Evolutionary conservation across 2,113 vertebrate species (phyloP).

Genomic region (Dolichotis patagonum): DNA sequence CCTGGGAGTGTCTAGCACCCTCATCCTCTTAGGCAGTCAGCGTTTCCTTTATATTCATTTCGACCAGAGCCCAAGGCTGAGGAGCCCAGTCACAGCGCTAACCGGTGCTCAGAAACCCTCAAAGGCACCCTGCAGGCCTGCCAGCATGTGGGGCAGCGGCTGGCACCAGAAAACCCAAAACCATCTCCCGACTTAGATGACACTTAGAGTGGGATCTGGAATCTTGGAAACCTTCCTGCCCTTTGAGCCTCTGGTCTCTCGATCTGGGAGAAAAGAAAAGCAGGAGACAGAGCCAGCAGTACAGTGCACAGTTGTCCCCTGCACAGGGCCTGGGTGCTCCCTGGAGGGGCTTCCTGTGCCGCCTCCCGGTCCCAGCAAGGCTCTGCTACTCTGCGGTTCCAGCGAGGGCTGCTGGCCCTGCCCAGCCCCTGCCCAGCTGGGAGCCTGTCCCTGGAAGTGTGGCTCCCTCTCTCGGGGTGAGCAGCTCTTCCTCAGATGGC

Average conservation of each 20-base stretch:
- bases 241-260: background rate
- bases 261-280: background rate
- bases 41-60: background rate
- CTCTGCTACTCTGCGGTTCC: no score
- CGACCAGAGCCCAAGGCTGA: background rate
- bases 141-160: background rate
- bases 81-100: background rate
- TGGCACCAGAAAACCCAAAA: background rate
- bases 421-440: no score
- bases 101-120: background rate
- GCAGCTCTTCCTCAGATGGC: no score
- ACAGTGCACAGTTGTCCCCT: background rate
- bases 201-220: rapidly evolving
- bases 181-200: background rate
- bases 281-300: no score
- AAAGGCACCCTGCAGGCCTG: background rate
- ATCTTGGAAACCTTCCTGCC: background rate
- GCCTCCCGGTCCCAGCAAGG: no score
- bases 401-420: no score
- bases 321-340: rapidly evolving
- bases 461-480: no score
- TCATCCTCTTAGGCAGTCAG: background rate
- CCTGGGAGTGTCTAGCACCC: background rate
- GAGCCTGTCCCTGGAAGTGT: no score
- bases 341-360: no score